Evolutionary conservation across 2,888 invertebrate species (phyloP), one percentile per base, ranked within the genome.

Genomic region (Caenorhabditis uteleia): DNA sequence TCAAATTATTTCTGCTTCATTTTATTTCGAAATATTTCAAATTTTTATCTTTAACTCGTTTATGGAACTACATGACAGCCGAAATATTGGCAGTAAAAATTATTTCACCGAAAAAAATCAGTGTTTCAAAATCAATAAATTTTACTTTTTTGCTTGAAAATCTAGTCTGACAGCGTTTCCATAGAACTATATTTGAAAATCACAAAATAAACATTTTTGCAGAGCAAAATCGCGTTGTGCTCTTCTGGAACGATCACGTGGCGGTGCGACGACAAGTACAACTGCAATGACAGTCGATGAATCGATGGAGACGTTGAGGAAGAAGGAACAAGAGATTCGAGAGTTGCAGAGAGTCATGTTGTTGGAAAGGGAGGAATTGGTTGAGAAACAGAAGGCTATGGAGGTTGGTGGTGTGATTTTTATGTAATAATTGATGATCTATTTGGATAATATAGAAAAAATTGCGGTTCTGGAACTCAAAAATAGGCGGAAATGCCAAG

Each of bases 271-370:
- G 57, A 55, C 55, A 40, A 44, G 43, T 7, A 53, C 64, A 14
- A 65, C 51, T 8, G 54, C 65, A 14, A 25, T 50, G 3, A 49
- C 59, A 16, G 59, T 68, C 8, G 65, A 58, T 6, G 75, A 75
- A 33, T 66, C 75, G 26, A 65, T 72, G 70, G 75, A 75, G 40
- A 65, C 55, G 47, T 27, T 75, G 45, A 20, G 72, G 18, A 68
- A 59, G 36, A 75, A 75, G 46, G 74, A 75, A 34, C 59, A 72
- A 25, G 66, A 67, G 34, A 53, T 53, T 40, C 56, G 61, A 10
- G 57, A 68, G 33, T 31, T 58, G 50, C 55, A 58, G 31, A 25
- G 44, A 10, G 18, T 45, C 6, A 31, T 66, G 55, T 8, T 51
- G 1, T 34, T 39, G 1, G 56, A 56, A 12, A 38, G 29, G 3